These are phyloP conservation scores for Platycheirus rosarum DNA, from an alignment of 2,888 invertebrate genomes.

Conservation along the genomic window DNA sequence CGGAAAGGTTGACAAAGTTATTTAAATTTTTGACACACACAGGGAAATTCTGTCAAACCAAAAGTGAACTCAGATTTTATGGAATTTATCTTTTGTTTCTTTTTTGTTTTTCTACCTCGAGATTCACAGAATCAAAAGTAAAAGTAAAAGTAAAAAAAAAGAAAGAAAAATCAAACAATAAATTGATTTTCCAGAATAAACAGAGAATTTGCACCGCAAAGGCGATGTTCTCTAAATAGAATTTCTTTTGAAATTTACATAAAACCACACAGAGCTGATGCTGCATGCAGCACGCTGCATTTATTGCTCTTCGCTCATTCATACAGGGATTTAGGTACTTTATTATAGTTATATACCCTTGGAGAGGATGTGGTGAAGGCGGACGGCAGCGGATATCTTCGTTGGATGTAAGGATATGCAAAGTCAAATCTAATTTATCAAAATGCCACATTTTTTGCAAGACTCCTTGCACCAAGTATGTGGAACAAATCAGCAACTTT, in stretches of 20 bases:
- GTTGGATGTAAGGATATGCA: conserved; percentile 40
- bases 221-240: conserved; percentile 63
- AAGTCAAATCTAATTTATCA: conserved; percentile 66
- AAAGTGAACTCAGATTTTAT: not conserved
- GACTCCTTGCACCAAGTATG: conserved; percentile 46
- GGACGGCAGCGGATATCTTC: conserved; percentile 41
- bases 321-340: not conserved
- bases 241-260: conserved; percentile 51
- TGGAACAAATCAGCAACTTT: conserved; percentile 63
- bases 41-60: conserved; percentile 9
- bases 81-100: not conserved
- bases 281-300: conserved; percentile 22
- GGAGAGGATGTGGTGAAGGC: not conserved
- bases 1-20: conserved; percentile 9
- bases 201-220: conserved; percentile 50
- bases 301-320: conserved; percentile 1
- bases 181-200: conserved; percentile 15
- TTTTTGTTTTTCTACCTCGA: not conserved
- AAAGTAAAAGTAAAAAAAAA: not conserved
- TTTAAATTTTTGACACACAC: conserved; percentile 7
- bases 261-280: conserved; percentile 19
- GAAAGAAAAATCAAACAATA: conserved; percentile 24
- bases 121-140: not conserved
- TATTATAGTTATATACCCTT: not conserved
- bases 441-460: conserved; percentile 53